phyloP scores from a whole-genome alignment of 2,888 invertebrate species.

The Drosophila meridionalis region DNA sequence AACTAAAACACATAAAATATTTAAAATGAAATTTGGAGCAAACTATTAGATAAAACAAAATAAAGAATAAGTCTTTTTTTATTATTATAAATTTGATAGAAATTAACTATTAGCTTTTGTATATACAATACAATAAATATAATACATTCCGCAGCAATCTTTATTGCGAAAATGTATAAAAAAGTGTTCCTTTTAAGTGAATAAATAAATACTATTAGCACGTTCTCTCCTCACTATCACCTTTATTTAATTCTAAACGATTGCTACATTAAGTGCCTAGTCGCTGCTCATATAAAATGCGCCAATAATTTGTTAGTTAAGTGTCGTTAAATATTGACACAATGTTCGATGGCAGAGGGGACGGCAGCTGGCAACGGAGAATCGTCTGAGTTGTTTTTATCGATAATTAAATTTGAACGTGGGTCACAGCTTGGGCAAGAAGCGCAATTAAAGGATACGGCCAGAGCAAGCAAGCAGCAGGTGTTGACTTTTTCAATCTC shows the following conservation, averaged over 20 bases:
- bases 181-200: background rate
- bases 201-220: background rate
- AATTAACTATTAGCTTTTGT: too few species aligned
- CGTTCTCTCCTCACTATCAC: background rate
- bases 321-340: constrained; percentile 44
- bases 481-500: constrained; percentile 44
- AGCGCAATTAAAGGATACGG: constrained; percentile 8
- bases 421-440: constrained; percentile 20
- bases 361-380: constrained; percentile 4
- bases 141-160: too few species aligned
- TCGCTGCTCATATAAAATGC: constrained; percentile 19
- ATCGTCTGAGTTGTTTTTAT: constrained; percentile 20
- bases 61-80: too few species aligned
- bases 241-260: background rate
- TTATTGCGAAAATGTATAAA: background rate
- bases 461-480: constrained; percentile 34
- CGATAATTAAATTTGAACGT: constrained; percentile 65
- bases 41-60: too few species aligned
- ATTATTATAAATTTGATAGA: too few species aligned
- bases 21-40: too few species aligned
- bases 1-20: too few species aligned
- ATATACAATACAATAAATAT: too few species aligned
- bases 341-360: background rate
- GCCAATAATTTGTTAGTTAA: constrained; percentile 55
- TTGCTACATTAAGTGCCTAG: background rate